A percentile compares a stretch with the other conserved stretches of the same genome.
Conservation (phyloP, 2,888 invertebrate genomes). For the Neoaliturus tenellus region DNA sequence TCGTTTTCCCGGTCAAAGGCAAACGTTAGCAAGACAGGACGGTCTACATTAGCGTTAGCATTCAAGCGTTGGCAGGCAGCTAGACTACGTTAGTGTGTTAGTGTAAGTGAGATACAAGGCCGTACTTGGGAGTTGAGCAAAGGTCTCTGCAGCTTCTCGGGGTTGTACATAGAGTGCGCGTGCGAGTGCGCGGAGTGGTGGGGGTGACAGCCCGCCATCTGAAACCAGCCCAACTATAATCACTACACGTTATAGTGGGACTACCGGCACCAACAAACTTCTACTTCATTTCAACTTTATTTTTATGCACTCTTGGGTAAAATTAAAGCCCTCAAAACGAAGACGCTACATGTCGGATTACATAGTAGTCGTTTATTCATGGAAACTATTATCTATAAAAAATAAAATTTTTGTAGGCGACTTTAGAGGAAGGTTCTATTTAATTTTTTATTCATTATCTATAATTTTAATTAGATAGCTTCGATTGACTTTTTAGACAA, state of each 20-base stretch:
- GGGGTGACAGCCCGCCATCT: conserved; percentile 54
- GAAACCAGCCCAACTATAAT: conserved; percentile 49
- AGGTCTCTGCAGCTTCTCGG: conserved; percentile 52
- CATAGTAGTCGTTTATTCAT: no score
- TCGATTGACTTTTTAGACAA: no score
- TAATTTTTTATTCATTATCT: no score
- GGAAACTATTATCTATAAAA: no score
- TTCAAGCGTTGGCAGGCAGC: conserved; percentile 14
- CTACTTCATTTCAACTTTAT: no score
- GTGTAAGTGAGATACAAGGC: conserved; percentile 23
- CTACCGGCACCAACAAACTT: neutral
- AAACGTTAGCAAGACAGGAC: neutral
- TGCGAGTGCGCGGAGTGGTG: conserved; percentile 6
- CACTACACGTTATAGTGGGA: conserved; percentile 29
- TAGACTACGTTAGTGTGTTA: conserved; percentile 49
- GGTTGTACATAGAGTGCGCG: conserved; percentile 50
- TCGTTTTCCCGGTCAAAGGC: no score
- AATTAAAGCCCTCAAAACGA: no score
- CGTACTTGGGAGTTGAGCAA: conserved; percentile 56
- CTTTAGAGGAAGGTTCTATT: no score
- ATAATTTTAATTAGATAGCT: no score
- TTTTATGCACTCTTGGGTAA: no score
- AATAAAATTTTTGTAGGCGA: no score
- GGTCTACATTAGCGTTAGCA: conserved; percentile 13
- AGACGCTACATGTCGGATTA: no score